Conservation (phyloP, 2,797 vertebrate genomes). For the Enteromius viviparus region DNA sequence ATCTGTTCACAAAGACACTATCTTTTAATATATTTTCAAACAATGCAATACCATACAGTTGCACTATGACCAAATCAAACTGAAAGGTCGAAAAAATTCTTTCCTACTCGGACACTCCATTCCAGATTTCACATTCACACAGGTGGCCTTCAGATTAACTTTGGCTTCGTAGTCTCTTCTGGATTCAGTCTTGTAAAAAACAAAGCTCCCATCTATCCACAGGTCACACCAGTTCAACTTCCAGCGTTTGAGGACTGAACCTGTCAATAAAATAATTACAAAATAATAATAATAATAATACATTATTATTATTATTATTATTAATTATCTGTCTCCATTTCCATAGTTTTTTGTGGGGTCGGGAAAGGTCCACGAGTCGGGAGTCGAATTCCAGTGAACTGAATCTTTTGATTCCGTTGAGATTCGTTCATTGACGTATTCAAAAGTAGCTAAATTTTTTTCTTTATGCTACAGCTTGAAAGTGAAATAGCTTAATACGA, state of each 20-base stretch:
- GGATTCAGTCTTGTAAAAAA: conserved; percentile 87
- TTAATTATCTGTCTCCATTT: not conserved
- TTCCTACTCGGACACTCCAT: conserved; percentile 86
- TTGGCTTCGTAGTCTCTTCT: conserved; percentile 84
- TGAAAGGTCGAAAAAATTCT: not conserved
- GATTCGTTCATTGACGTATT: not conserved
- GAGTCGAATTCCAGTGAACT: not conserved
- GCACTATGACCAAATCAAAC: not conserved
- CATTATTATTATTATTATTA: not conserved
- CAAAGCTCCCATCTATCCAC: conserved; percentile 90
- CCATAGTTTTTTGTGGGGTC: not conserved
- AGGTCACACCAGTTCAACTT: conserved; percentile 95
- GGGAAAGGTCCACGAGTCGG: not conserved
- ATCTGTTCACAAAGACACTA: conserved; percentile 69
- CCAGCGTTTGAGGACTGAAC: conserved; percentile 90
- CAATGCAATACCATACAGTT: not conserved
- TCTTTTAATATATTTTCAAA: not conserved
- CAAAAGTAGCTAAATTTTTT: not conserved
- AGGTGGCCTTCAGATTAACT: conserved; percentile 81
- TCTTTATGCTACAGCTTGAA: not conserved
- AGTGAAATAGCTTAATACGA: not conserved
- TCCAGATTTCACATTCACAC: conserved; percentile 83
- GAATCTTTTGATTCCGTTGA: not conserved
- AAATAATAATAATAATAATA: conserved; percentile 25
- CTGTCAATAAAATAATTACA: conserved; percentile 67